Base-by-base conservation (phyloP, 2,888 invertebrate genomes). In the Cataglyphis altisquamis region DNA sequence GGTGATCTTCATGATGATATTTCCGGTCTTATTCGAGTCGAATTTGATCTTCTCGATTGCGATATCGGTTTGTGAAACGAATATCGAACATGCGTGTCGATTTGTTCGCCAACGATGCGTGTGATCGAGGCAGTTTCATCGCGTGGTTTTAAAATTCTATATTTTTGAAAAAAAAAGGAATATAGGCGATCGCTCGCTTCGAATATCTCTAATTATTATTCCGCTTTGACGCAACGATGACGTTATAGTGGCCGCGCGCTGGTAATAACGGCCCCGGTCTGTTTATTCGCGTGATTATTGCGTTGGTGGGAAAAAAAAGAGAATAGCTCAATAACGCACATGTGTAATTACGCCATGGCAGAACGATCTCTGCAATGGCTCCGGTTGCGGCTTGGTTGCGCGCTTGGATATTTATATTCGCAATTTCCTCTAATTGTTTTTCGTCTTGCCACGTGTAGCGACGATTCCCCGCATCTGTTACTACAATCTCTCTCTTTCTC, bases 391-490 rank as follows among this genome's bases (percentile, higher is more conserved):
- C 52, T 52, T 36, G 36, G 57, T 55, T 15, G 15, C 29, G 15
- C 32, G 72, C 55, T 57, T 29, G 73, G 75, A 78, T 80, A 90
- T 91, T 91, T 90, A 88, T 90, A 89, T 89, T 89, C 88, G 77
- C 88, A 87, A 86, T 88, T 91, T 85, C 78, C 84, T 80, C 70
- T 60, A 60, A 78, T 78, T 78, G 70, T 78, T 70, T 84, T 80
- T 85, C 21, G 32, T 55, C 75, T 74, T 63, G 64, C 62, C 36
- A 10, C 57, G 45, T 63, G 57, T 45, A 57, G 32, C 39, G 48
- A 83, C 87, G 84, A 90, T 91, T 91, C 87, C 82, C 86, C 81
- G 88, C 89, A 89, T 90, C 86, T 88, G 91, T 80, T 45, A 21
- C 70, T 29, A 18, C 70, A 32, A 6, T 32, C 21, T 32, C 32